Conservation (phyloP, 2,888 invertebrate genomes). For the Melipona bicolor region DNA sequence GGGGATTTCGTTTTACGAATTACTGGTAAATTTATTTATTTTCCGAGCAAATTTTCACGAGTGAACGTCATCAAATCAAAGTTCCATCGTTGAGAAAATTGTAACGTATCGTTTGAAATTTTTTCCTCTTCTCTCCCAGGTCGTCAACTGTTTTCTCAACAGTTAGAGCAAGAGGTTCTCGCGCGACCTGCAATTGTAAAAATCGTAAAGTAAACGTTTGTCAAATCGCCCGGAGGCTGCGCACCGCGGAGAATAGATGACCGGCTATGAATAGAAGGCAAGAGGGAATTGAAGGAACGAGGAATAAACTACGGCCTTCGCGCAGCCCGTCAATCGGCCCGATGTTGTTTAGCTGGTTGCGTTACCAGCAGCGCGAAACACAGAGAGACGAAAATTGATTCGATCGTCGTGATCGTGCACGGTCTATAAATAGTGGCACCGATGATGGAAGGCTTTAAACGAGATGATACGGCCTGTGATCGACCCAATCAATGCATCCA, state of each 20-base stretch:
- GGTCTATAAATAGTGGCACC: conserved; percentile 82
- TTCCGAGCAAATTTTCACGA: background rate
- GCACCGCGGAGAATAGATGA: background rate
- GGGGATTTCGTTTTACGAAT: background rate
- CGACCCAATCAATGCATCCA: conserved; percentile 84
- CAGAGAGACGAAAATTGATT: conserved; percentile 79
- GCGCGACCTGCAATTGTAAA: background rate
- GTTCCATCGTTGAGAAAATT: too few relatives aligned
- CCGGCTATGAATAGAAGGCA: background rate
- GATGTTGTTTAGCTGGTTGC: conserved; percentile 50
- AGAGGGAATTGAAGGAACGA: conserved; percentile 10
- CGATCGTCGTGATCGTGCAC: conserved; percentile 75
- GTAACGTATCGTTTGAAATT: too few relatives aligned
- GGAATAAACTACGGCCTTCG: conserved; percentile 52
- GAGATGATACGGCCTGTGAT: conserved; percentile 83
- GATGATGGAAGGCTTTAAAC: conserved; percentile 83
- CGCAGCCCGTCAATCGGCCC: conserved; percentile 76
- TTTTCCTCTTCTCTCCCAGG: too few relatives aligned
- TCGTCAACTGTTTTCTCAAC: too few relatives aligned
- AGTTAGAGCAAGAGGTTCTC: too few relatives aligned
- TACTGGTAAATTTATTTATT: background rate
- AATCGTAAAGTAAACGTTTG: background rate
- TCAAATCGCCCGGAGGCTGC: background rate
- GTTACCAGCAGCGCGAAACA: conserved; percentile 43
- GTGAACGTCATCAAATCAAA: too few relatives aligned